Base-by-base conservation (phyloP, 2,888 invertebrate genomes). In the Odontothrips loti region DNA sequence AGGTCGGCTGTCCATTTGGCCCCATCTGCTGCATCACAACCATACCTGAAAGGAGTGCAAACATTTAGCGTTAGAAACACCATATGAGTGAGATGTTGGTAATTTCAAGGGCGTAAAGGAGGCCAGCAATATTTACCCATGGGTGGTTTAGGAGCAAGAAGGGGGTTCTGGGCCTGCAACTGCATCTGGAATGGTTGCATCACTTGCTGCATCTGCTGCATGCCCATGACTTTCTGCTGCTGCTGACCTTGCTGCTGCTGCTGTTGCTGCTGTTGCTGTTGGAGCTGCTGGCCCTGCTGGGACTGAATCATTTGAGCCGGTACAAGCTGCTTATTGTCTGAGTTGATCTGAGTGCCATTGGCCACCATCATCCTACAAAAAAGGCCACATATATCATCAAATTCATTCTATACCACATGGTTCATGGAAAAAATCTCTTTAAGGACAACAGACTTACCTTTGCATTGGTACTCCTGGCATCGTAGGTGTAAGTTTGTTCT, bases 151-250 rank as follows among this genome's bases (percentile, higher is more conserved):
- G 82, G 83, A 47, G 80, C 81, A 51, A 80, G 80, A 51, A 82
- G 82, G 79, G 82, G 82, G 47, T 82, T 82, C n/a, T 82, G 82
- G 80, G 8, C 63, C 68, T 85, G 86, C 80, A 86, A 86, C 81
- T 86, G 89, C 88, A 88, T 89, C 82, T 88, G 89, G 80, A 89
- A 89, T 0, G 88, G 87, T 81, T 88, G 88, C 81, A 87, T 89
- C 47, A 83, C 82, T 81, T 83, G 82, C 23, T 82, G 81, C 80
- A 84, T 83, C 68, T 84, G 84, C 43, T 82, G 83, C 79, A 83
- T 80, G 81, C 63, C 79, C 79, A 82, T 63, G 83, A 80, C 84
- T 80, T 85, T 83, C 63, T 84, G 86, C 86, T 47, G 89, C 85
- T 43, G 88, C 88, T 17, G 83, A 20, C 82, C 81, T 79, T 83